phyloP scores from a whole-genome alignment of 2,888 invertebrate species.

The Parnassius orleans region DNA sequence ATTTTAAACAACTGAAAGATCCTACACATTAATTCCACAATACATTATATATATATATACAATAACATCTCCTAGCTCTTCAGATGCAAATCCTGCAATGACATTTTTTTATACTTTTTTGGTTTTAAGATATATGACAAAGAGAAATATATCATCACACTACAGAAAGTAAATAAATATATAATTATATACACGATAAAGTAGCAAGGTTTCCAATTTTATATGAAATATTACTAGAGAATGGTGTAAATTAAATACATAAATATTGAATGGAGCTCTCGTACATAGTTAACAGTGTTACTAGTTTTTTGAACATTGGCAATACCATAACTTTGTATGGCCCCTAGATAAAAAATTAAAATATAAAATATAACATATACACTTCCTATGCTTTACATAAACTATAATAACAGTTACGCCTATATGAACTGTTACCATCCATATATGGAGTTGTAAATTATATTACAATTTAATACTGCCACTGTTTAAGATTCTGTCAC shows the following conservation, averaged over 20 bases:
- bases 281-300: conserved; percentile 38
- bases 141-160: conserved; percentile 76
- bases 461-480: conserved; percentile 53
- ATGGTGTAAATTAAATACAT: conserved; percentile 69
- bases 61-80: conserved; percentile 46
- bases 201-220: conserved; percentile 63
- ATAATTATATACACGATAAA: conserved; percentile 70
- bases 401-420: conserved; percentile 76
- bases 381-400: conserved; percentile 77
- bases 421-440: conserved; percentile 70
- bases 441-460: conserved; percentile 64
- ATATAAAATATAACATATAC: conserved; percentile 76
- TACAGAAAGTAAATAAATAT: conserved; percentile 59
- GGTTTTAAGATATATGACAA: conserved; percentile 71
- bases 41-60: conserved; percentile 68
- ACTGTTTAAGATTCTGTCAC: conserved; percentile 33
- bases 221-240: conserved; percentile 66
- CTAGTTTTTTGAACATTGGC: conserved; percentile 12
- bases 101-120: conserved; percentile 59
- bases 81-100: conserved; percentile 60
- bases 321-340: conserved; percentile 33
- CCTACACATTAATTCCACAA: conserved; percentile 68
- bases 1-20: conserved; percentile 53
- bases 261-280: conserved; percentile 38
- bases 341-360: conserved; percentile 56